Base-by-base conservation (phyloP, 35 echinoderm and acorn worm species). In the Ophioderma brevispina region DNA sequence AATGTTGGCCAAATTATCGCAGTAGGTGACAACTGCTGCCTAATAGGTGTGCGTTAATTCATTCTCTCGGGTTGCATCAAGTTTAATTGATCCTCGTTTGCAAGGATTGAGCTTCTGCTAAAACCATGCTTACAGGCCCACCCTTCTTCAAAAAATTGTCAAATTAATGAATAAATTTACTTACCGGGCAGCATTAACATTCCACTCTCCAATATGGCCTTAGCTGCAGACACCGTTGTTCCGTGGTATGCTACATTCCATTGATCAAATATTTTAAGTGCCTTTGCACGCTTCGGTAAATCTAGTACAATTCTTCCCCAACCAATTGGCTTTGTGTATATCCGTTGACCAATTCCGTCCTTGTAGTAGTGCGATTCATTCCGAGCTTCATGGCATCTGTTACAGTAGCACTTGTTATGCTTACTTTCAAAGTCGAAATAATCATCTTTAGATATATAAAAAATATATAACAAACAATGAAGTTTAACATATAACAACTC, bases 201-300 rank as follows among this genome's bases (percentile, higher is more conserved):
- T 35, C 93, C 85, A 88, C 90, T 95, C 82, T 98, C 96, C 0
- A 98, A 78, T 30, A 98, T 93, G 49, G 92, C 92, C 5, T 93
- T 52, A 32, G 95, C 88, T 39, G 85, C 70, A 36, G 90, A 87
- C 21, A 91, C 75, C 32, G 83, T 80, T 13, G 96, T 98, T 14
- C 93, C 93, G 81, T 95, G 93, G 75, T 90, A 98, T 15, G 96
- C 93, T 32, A 95, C 90, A 88, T 98, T 90, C 90, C 96, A 98
- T 39, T 78, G 82, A 30, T 98, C 90, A 82, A 95, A 90, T 0
- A 98, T 78, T 85, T 93, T 87, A 36, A 95, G 43, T 11, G 77
- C 49, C 76, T 98, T 87, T n/a, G 84, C 85, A 36, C 87, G 43
- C n/a, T 87, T 80, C 21, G 88, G 87, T 15, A 92, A 39, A 64